Conservation (phyloP, 1,140 invertebrate species). For the Mizuhopecten yessoensis region DNA sequence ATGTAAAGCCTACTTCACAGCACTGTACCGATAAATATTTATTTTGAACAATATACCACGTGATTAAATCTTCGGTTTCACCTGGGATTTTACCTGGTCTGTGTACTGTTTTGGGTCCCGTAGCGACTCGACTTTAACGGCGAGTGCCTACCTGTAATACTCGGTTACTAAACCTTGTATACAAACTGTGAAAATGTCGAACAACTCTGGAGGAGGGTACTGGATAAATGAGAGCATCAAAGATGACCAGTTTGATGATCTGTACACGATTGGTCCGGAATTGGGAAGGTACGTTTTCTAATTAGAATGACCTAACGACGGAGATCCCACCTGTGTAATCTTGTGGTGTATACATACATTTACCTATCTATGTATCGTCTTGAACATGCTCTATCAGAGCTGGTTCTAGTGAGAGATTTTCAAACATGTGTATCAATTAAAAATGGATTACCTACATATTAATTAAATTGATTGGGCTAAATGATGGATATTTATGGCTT, state of each 20-base stretch:
- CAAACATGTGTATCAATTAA: too few species aligned
- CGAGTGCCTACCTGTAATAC: background rate
- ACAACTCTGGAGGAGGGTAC: background rate
- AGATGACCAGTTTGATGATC: background rate
- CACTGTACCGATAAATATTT: conserved; percentile 10
- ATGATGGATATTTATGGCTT: background rate
- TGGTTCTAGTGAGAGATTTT: too few species aligned
- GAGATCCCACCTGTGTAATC: background rate
- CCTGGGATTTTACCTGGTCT: conserved; percentile 30
- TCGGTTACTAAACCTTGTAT: background rate
- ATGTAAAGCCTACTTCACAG: conserved; percentile 23
- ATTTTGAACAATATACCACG: conserved; percentile 34
- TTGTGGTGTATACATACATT: background rate
- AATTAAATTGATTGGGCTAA: too few species aligned
- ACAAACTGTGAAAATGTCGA: background rate
- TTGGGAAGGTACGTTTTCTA: background rate
- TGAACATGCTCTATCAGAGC: background rate
- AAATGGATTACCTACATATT: too few species aligned
- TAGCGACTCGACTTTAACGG: conserved; percentile 7
- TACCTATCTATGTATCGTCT: background rate
- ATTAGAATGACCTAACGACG: background rate
- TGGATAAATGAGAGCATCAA: background rate
- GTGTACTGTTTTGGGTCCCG: conserved; percentile 3
- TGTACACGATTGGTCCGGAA: background rate
- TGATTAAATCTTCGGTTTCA: conserved; percentile 29